phyloP scores from a whole-genome alignment of 1,140 invertebrate species.

The Bombus sibiricus region DNA sequence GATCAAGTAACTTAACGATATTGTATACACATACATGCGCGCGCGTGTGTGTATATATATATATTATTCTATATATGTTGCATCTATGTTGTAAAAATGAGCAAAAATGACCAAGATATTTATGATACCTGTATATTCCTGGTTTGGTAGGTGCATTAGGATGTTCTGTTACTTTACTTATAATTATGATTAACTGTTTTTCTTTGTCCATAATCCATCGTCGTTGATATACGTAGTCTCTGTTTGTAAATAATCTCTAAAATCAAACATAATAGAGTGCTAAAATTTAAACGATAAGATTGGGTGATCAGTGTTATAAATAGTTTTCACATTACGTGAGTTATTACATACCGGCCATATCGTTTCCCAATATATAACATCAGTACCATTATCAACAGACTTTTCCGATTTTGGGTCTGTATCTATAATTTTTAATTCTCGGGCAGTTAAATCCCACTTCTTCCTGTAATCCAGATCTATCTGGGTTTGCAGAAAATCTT shows the following conservation, averaged over 20 bases:
- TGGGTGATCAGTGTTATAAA: neutral
- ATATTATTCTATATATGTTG: neutral
- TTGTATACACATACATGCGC: neutral
- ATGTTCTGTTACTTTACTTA: constrained; percentile 86
- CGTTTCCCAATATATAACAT: constrained; percentile 94
- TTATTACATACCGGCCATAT: constrained; percentile 86
- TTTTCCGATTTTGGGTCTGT: constrained; percentile 83
- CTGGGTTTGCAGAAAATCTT: constrained; percentile 92
- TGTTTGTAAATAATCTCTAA: constrained; percentile 91
- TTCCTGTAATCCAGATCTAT: constrained; percentile 90
- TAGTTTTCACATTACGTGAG: neutral
- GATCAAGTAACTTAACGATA: constrained; percentile 14
- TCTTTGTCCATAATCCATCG: constrained; percentile 86
- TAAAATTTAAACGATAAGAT: neutral
- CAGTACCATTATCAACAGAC: constrained; percentile 82
- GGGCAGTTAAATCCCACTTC: constrained; percentile 91
- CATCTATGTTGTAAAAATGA: neutral
- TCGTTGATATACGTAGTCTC: constrained; percentile 93
- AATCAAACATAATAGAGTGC: constrained; percentile 59
- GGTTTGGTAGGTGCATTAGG: constrained; percentile 84
- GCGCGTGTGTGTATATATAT: neutral
- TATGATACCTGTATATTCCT: constrained; percentile 82
- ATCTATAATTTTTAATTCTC: constrained; percentile 87
- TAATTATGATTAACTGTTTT: constrained; percentile 84
- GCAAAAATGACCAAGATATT: neutral